Base-by-base conservation (phyloP, 1,140 invertebrate species). In the Tetraneura akinire region DNA sequence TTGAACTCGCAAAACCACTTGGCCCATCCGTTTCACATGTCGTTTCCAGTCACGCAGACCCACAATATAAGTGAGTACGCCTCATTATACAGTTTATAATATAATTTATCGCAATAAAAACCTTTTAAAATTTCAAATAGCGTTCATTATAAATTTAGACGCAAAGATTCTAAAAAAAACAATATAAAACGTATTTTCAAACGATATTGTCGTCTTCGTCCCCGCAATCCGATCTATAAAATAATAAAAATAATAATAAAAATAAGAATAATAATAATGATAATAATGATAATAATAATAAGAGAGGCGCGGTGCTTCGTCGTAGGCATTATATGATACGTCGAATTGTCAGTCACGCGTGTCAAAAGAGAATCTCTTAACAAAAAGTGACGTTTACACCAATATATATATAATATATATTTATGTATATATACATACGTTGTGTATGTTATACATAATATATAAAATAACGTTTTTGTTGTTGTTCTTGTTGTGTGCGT, bases 11-110 rank as follows among this genome's bases (percentile, higher is more conserved):
- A 78, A 57, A 78, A 78, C 21, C 74, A 78, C 26, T 47, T 78
- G 74, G 55, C 74, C 42, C 74, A 78, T 62, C 74, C 74, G 51
- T 78, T 83, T n/a, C 82, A 82, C 66, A 62, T 83, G 68, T 82
- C 82, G 5, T 71, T 82, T n/a, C 81, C 82, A 47, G 80, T 83
- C 78, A 82, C 82, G 3, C 82, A 83, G 80, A 80, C 81, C 37
- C 82, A 83, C 81, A 83, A 83, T 78, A 83, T 83, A 82, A 80
- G 82, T 83, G 66, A 78, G 80, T 62, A 16, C 14, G 16, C 32
- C 3, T 37, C 32, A 37, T 37, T 4, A 37, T 8, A 37, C 8
- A 37, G 32, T 37, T 37, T 37, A 8, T 3, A 8, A 3, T 8
- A 37, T 37, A 4, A 37, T 37, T 8, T 37, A 37, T 3, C 8